Evolutionary conservation across 2,113 vertebrate species (phyloP).

Genomic region (Mobula birostris): DNA sequence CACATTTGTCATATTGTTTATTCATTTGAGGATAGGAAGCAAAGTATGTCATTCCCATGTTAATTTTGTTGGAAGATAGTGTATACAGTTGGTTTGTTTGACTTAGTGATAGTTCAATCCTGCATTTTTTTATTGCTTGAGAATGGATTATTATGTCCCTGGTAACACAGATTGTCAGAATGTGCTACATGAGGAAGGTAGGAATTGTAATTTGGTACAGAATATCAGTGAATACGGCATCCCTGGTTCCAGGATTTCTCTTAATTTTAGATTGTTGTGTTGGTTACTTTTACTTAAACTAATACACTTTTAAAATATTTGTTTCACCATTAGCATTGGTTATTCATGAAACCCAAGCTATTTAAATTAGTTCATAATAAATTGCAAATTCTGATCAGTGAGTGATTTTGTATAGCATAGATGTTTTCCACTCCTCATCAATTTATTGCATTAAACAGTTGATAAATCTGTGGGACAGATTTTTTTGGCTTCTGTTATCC

Average conservation of each 20-base stretch:
- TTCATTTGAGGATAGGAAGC: not conserved
- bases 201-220: too few relatives aligned
- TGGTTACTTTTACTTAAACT: not conserved
- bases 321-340: not conserved
- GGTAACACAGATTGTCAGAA: not conserved
- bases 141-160: not conserved
- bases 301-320: not conserved
- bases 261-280: not conserved
- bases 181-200: not conserved
- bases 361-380: not conserved
- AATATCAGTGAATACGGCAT: too few relatives aligned
- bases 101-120: not conserved
- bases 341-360: not conserved
- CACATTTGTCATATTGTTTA: too few relatives aligned
- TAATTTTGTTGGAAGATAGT: not conserved
- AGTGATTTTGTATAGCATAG: not conserved
- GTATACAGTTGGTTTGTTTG: not conserved
- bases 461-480: not conserved
- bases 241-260: too few relatives aligned
- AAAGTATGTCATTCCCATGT: not conserved
- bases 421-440: not conserved
- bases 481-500: not conserved
- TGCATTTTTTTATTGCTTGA: not conserved
- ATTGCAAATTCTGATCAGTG: not conserved
- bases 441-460: not conserved